Base-by-base conservation (phyloP, 2,888 invertebrate species). In the Agonopterix alstromeriana region DNA sequence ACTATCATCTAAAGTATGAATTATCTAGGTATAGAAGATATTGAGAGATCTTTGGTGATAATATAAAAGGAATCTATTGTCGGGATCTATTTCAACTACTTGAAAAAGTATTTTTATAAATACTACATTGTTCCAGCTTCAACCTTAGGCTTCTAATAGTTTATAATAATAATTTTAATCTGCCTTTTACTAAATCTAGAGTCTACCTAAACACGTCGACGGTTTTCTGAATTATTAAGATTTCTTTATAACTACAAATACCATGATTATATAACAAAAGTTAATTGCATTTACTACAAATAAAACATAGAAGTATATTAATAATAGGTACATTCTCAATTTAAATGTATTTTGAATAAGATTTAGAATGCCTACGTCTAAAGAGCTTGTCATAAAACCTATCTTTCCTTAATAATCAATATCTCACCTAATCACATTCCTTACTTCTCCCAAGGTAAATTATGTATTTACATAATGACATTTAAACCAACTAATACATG, bases 101-200 rank as follows among this genome's bases (percentile, higher is more conserved):
- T 27, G 27, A 27, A 27, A 27, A 12, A 10, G 12, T 42, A 42
- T 9, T 43, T 44, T 40, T 35, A 43, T 46, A 47, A 43, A 46
- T 38, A 60, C 55, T 55, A 53, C 63, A 73, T 87, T 88, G 88
- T 86, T 87, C 88, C 88, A 80, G 85, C 72, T 55, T 87, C 87
- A 88, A 88, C 87, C 87, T 73, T 76, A 67, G 65, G 76, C 76
- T 38, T 38, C 27, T 27, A 27, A 27, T 27, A 27, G 27, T 27
- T 7, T 27, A 27, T 27, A 27, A 27, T 27, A 27, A 27, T 27
- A 27, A 27, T 27, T 27, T 7, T 27, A 27, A 73, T 72, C 60
- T 55, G 43, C 43, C 12, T 47, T 10, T 17, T 35, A 42, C 27
- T 8, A 35, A 35, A 35, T 48, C 47, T 27, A 27, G 1, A 5